phyloP scores from a whole-genome alignment of 2,888 invertebrate genomes.

The Leucoma salicis region DNA sequence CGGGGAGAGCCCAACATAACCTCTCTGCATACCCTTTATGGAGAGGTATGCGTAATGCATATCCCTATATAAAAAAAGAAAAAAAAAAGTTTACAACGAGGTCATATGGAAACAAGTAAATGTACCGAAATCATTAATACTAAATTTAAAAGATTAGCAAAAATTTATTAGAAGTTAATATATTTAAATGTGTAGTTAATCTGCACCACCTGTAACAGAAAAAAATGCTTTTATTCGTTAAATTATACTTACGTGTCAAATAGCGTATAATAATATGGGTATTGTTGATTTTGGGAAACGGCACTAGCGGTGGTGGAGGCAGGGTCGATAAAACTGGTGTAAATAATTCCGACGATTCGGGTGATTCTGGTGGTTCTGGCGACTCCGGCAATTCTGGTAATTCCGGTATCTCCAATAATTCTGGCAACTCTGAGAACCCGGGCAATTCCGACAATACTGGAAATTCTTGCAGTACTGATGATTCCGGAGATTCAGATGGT shows the following conservation, averaged over 20 bases:
- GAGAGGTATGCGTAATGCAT: too few relatives aligned
- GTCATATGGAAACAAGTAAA: too few relatives aligned
- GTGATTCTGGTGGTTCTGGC: conserved; percentile 1
- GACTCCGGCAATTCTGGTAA: conserved; percentile 2
- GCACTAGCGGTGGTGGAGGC: conserved; percentile 42
- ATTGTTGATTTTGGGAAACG: conserved; percentile 58
- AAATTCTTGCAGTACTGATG: conserved; percentile 2
- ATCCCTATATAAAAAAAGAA: too few relatives aligned
- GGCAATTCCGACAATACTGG: conserved; percentile 2
- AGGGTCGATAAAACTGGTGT: conserved; percentile 44
- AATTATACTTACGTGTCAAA: conserved; percentile 70
- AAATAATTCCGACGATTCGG: conserved; percentile 30
- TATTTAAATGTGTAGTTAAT: too few relatives aligned
- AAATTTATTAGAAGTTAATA: too few relatives aligned
- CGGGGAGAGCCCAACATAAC: too few relatives aligned
- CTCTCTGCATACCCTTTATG: too few relatives aligned
- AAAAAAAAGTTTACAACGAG: too few relatives aligned
- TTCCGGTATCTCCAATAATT: conserved; percentile 1
- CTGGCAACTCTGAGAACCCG: background rate
- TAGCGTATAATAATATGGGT: conserved; percentile 69
- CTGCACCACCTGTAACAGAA: conserved; percentile 51
- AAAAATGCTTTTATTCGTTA: conserved; percentile 31
- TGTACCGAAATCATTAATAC: too few relatives aligned
- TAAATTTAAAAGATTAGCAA: too few relatives aligned
- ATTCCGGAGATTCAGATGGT: conserved; percentile 18